Base-by-base conservation (phyloP, 2,113 vertebrate genomes). In the Onychostoma macrolepis region DNA sequence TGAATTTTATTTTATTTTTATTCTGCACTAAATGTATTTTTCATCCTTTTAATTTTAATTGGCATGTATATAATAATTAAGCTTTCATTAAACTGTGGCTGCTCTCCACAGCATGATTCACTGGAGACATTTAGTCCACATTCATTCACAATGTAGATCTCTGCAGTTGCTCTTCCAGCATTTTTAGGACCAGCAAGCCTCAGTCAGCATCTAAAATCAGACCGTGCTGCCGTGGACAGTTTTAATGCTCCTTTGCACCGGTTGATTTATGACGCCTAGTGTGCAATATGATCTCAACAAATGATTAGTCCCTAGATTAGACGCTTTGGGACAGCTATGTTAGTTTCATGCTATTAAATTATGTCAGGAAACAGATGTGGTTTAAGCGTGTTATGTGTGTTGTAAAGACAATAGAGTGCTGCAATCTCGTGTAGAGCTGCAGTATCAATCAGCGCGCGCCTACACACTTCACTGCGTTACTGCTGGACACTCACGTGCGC, bases 391-490 rank as follows among this genome's bases (percentile, higher is more conserved):
- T 76, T 9, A 48, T n/a, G 72, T 26, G 72, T 80, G 30, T 21
- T 63, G 19, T 81, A 28, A 26, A 43, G 36, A 81, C 80, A 81
- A 81, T 43, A 45, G 79, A 45, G 13, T 21, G 58, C 80, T 82
- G 79, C 76, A 79, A 75, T 75, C 38, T 75, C 38, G 72, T 75
- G 38, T 43, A 13, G 56, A 80, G 78, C 78, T 80, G 79, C 81
- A 50, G 80, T 83, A 24, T 83, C 26, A 41, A 67, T 67, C 41
- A 50, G 81, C 65, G 43, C 61, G 79, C 79, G 58, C 80, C 80
- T 82, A 82, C 80, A 82, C 80, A 81, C 58, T 81, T 69, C 63
- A 48, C 43, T 83, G 65, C 81, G 45, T 63, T 82, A 82, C 38
- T 13, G 80, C 80, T 63, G 24, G 41, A 28, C 72, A 58, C 58